Evolutionary conservation across 1,140 invertebrate species (phyloP).

Genomic region (Cydia splendana): DNA sequence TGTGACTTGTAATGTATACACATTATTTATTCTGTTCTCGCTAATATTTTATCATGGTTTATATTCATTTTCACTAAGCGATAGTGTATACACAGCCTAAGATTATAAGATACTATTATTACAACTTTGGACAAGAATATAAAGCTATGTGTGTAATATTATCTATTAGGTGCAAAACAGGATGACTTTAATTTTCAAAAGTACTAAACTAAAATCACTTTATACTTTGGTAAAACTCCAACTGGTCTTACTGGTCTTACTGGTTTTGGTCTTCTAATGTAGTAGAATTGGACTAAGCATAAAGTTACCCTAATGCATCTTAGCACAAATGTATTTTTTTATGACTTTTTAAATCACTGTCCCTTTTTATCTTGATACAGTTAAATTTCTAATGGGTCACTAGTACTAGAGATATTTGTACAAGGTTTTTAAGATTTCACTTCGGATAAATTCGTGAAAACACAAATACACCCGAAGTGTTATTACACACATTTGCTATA

Average conservation of each 20-base stretch:
- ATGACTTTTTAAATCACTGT: no score
- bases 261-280: no score
- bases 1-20: constrained; percentile 24
- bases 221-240: no score
- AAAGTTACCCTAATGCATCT: no score
- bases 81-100: constrained; percentile 45
- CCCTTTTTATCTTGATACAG: no score
- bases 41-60: constrained; percentile 24
- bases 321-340: no score
- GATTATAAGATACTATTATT: constrained; percentile 45
- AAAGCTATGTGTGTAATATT: background rate
- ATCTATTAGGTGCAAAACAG: background rate
- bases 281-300: no score
- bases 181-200: background rate
- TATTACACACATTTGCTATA: constrained; percentile 17
- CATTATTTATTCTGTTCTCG: constrained; percentile 16
- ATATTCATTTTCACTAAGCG: constrained; percentile 13
- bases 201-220: no score
- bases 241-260: no score
- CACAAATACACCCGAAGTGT: background rate
- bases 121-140: constrained; percentile 32
- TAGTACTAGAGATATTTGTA: background rate
- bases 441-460: background rate
- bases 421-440: background rate
- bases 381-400: no score